Evolutionary conservation across 2,113 vertebrate species (phyloP), one percentile per base, ranked within the genome.

Genomic region (Centropus unirufus): DNA sequence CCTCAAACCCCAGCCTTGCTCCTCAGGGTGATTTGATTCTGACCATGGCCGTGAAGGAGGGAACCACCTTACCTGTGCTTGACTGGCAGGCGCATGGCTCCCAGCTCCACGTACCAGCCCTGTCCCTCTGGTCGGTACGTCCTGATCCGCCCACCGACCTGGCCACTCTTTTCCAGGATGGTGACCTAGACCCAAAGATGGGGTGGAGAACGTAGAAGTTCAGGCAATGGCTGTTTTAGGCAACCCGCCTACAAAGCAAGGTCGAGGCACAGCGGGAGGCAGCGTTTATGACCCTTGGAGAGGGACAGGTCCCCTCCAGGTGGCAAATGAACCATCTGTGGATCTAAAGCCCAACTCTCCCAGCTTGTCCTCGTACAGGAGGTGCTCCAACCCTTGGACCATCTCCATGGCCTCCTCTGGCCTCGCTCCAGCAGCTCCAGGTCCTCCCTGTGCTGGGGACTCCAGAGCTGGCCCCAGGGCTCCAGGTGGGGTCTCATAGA

Each of bases 51-150:
- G 1, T 3, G 54, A 42, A 46, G 46, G 3, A 15, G 54, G 69
- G 6, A 7, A 0, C 0, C 2, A 1, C 21, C 92, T 92, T 30
- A 96, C 95, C 61, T 90, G 86, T 96, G 95, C 30, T 61, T 81
- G 34, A 11, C 1, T 0, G 95, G 95, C 64, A 96, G 61, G 32
- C 95, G 93, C 95, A 96, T 96, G 44, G 95, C 1, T n/a, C 95
- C 95, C 78, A 96, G 42, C 78, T 96, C 95, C 74, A 62, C 89
- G 1, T 95, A 96, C 95, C 95, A 96, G 8, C n/a, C 64, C 69
- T 15, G 66, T 2, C 52, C 70, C 42, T 82, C 2, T 0, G 83
- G 15, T 0, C 93, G 82, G 46, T 62, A 44, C 0, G 95, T 96
- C 27, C 1, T 39, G 64, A 96, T 66, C 30, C 95, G 26, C 1